Conservation (phyloP, 64 coral and sea anemone species). For the Hydrozoanthus tunicans region DNA sequence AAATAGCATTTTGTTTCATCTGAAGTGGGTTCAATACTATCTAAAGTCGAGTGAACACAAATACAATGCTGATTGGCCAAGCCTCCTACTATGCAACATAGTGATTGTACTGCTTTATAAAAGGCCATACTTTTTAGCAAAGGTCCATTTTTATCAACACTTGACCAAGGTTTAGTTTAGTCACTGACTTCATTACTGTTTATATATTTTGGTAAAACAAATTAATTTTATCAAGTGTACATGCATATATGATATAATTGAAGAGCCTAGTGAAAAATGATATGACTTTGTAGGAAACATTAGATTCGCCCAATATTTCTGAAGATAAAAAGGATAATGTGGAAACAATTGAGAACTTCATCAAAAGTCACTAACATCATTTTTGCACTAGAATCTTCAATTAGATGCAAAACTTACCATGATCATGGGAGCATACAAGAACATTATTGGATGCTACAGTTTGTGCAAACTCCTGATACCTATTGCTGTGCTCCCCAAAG, state of each 20-base stretch:
- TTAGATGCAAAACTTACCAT: conserved; percentile 56
- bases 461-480: conserved; percentile 70
- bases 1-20: background rate
- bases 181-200: too few species aligned
- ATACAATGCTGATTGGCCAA: background rate
- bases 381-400: background rate
- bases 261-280: too few species aligned
- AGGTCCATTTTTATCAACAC: too few species aligned
- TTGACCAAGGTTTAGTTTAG: too few species aligned
- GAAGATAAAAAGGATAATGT: background rate
- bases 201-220: too few species aligned
- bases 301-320: too few species aligned
- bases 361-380: background rate
- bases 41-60: background rate
- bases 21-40: background rate
- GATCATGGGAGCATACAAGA: conserved; percentile 82
- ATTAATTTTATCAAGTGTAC: too few species aligned
- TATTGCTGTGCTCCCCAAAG: conserved; percentile 68
- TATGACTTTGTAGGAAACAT: too few species aligned
- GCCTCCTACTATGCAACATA: background rate
- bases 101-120: background rate
- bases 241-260: too few species aligned
- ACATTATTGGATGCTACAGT: conserved; percentile 57
- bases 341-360: background rate
- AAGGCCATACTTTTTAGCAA: too few species aligned